These are phyloP conservation scores for Dromococcyx pavoninus DNA, from an alignment of 2,797 vertebrate genomes.

Conservation along the genomic window DNA sequence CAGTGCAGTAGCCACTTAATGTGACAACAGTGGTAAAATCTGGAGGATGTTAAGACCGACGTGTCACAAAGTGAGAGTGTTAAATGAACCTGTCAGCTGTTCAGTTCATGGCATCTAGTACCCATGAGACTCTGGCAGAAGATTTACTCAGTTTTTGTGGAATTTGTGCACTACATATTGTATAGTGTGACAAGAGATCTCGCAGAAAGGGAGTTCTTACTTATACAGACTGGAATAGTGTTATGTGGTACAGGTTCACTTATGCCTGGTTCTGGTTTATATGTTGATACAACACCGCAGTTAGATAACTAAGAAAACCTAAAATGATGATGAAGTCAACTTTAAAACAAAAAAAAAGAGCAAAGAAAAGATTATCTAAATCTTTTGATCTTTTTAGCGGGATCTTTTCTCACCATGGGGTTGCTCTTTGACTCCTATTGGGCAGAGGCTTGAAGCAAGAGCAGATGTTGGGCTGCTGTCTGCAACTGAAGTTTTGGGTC, in stretches of 20 bases:
- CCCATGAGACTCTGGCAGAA: background rate
- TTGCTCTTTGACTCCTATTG: constrained; percentile 80
- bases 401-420: constrained; percentile 74
- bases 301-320: background rate
- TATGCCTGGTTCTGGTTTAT: background rate
- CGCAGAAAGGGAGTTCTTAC: background rate
- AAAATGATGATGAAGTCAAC: background rate
- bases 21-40: background rate
- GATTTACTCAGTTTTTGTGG: background rate
- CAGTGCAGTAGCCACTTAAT: background rate
- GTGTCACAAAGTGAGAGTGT: background rate
- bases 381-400: background rate
- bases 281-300: background rate
- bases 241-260: background rate
- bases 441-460: constrained; percentile 76
- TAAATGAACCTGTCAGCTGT: background rate
- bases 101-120: background rate
- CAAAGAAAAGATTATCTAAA: background rate
- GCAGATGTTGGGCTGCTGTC: constrained; percentile 79
- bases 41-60: background rate
- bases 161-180: background rate
- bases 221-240: background rate
- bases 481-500: constrained; percentile 68
- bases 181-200: background rate
- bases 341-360: background rate